Base-by-base conservation (phyloP, 2,888 invertebrate species). In the Philopedon plagiatum region DNA sequence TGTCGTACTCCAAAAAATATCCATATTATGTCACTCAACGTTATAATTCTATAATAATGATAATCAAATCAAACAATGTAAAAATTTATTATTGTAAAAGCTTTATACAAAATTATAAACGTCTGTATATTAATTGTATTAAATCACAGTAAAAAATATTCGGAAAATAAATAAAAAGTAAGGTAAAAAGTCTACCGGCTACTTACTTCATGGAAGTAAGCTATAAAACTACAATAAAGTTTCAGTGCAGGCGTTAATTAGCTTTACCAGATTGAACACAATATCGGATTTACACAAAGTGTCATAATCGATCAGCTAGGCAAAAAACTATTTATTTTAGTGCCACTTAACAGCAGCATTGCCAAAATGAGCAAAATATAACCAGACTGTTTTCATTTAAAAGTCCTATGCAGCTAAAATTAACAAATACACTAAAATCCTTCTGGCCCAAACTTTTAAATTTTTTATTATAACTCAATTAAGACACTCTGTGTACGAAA, bases 191-290 rank as follows among this genome's bases (percentile, higher is more conserved):
- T 29, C 51, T 51, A 51, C 15, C 37, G 21, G 18, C 21, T 61
- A 41, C 61, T 61, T 61, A 41, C 61, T 61, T 61, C 39, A 61
- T 26, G 13, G 61, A 61, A 61, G 61, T 61, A 61, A 46, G 29
- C 44, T 15, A 44, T n/a, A 44, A 29, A 46, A 46, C 11, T 23
- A 21, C 23, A 46, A 44, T 15, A 37, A n/a, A 41, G 41, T 41
- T 15, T 7, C 18, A 41, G 41, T 44, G 39, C 2, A 13, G 19
- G 18, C 11, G 18, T 3, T 44, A 21, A 21, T 9, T 19, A 19
- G 44, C 44, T 15, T 44, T 46, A n/a, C 11, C 19, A 46, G n/a
- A 21, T n/a, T 46, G 46, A 46, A 46, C 46, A 46, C 46, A 46
- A 46, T 21, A 23, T 46, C n/a, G 15, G 39, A 4, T 15, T 4